phyloP scores from a whole-genome alignment of 2,113 vertebrate genomes.

The Myrmecobius fasciatus region DNA sequence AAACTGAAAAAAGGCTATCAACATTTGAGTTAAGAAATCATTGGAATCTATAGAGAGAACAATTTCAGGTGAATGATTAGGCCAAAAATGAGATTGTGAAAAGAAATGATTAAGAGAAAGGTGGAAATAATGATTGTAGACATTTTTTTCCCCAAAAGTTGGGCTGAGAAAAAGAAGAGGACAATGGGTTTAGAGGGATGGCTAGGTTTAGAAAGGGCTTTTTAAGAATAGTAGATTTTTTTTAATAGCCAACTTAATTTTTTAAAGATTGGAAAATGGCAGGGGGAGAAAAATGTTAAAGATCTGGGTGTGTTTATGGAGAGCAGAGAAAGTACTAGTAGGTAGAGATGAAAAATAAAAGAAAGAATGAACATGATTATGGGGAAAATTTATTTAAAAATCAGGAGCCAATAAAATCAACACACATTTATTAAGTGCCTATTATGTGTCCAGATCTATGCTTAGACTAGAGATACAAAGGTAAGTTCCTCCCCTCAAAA shows the following conservation, averaged over 20 bases:
- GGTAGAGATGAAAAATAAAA: neutral
- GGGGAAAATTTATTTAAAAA: neutral
- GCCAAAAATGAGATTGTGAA: neutral
- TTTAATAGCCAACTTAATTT: too few relatives aligned
- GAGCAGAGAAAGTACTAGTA: neutral
- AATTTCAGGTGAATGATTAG: neutral
- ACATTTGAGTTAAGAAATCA: neutral
- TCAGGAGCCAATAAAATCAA: neutral
- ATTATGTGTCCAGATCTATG: neutral
- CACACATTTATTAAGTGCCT: neutral
- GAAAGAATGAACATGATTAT: neutral
- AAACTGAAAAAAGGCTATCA: neutral
- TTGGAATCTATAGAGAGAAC: neutral
- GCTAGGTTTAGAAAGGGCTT: neutral
- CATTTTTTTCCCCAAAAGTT: neutral
- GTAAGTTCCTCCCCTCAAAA: neutral
- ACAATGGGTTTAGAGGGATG: neutral
- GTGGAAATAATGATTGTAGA: neutral
- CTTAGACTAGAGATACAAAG: neutral
- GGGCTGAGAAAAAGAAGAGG: neutral
- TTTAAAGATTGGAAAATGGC: too few relatives aligned
- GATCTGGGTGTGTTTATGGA: neutral
- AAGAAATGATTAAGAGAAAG: neutral
- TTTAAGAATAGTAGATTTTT: neutral
- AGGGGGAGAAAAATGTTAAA: too few relatives aligned